Base-by-base conservation (phyloP, 1,140 invertebrate species). In the Lordiphosa collinella region DNA sequence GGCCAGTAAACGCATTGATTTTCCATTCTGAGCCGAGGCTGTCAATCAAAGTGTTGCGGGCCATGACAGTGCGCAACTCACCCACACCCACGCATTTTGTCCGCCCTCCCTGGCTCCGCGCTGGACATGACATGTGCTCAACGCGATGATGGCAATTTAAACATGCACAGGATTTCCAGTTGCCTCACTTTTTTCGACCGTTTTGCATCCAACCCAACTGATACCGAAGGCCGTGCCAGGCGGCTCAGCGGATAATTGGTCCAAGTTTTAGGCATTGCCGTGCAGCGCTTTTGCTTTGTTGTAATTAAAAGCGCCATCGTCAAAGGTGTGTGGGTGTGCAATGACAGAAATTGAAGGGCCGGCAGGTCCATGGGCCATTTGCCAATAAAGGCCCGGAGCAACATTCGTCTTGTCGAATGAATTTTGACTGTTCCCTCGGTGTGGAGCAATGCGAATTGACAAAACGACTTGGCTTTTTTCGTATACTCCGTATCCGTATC, bases 101-200 rank as follows among this genome's bases (percentile, higher is more conserved):
- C n/a, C 22, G 9, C 48, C 8, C 38, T 34, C 44, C n/a, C 31
- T 22, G 31, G 35, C 49, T 43, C 43, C 11, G 10, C 41, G 34
- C 46, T 47, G 60, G 51, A 55, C 64, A 61, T 64, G 78, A 84
- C 79, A 84, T 78, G 73, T 73, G 79, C 78, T 78, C 65, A 62
- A 47, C 60, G 73, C 53, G 72, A 78, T 78, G 79, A 84, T 84
- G 79, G 73, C 78, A 84, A 78, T 84, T 84, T 84, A 78, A 85
- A 64, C 63, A 68, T 63, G 59, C 60, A 50, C 43, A 16, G 62
- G 46, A 58, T 58, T 56, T 51, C 25, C 56, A 61, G 29, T 52
- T 37, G 25, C 13, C 31, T 12, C n/a, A 40, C 7, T 4, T 59
- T 31, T 43, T 11, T 37, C 16, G 9, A 22, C 16, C 25, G 11